Evolutionary conservation across 2,113 vertebrate species (phyloP).

Genomic region (Pseudolaguvia tuberculata): DNA sequence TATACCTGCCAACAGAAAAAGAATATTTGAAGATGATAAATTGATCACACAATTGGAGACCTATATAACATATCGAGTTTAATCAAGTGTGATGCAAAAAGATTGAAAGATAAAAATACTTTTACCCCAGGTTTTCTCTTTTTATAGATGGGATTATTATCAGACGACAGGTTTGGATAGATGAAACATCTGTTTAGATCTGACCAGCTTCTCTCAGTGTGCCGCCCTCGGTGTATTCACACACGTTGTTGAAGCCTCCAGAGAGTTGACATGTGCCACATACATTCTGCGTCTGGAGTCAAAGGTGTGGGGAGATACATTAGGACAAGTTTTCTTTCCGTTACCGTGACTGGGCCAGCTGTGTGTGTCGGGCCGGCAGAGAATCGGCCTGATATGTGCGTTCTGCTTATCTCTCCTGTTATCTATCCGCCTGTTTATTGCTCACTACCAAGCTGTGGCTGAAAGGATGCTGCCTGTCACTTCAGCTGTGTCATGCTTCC

Average conservation of each 20-base stretch:
- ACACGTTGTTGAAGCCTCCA: constrained; percentile 35
- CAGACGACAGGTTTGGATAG: constrained; percentile 1
- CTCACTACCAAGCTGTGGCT: constrained; percentile 37
- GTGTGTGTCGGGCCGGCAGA: constrained; percentile 39
- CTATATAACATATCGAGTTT: no score
- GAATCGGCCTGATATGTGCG: constrained; percentile 45
- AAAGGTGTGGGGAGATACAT: constrained; percentile 47
- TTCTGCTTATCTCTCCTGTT: constrained; percentile 42
- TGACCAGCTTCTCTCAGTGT: constrained; percentile 23
- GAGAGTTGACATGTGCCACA: constrained; percentile 50
- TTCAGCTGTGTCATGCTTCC: constrained; percentile 69
- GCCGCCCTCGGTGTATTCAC: constrained; percentile 18
- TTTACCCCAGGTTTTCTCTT: no score
- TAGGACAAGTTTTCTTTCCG: constrained; percentile 47
- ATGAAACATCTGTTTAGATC: constrained; percentile 30
- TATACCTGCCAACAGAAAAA: no score
- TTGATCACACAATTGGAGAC: no score
- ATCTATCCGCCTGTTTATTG: constrained; percentile 45
- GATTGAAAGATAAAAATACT: background rate
- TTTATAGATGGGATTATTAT: background rate
- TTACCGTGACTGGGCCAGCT: constrained; percentile 51
- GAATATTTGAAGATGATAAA: background rate
- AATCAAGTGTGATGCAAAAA: no score
- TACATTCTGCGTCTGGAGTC: constrained; percentile 41
- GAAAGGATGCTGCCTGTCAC: constrained; percentile 58